A percentile compares a stretch with the other conserved stretches of the same genome.
Conservation (phyloP, 1,140 invertebrate species). For the Rhopalosiphum maidis region DNA sequence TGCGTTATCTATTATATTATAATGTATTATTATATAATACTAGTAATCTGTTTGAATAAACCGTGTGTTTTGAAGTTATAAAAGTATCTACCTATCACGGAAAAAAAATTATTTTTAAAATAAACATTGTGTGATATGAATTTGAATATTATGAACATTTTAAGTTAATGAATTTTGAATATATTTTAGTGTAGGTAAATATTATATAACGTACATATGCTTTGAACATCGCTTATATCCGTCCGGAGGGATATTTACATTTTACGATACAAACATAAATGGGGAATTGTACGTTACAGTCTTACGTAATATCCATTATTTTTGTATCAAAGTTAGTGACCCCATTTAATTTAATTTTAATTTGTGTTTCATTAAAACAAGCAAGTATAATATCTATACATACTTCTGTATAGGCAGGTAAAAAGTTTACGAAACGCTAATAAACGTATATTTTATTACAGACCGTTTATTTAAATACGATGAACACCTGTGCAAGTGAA, state of each 20-base stretch:
- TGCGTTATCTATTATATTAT: neutral
- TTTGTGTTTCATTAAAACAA: neutral
- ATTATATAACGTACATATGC: neutral
- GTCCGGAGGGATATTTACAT: neutral
- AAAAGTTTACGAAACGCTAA: neutral
- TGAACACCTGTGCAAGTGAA: neutral
- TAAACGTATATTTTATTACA: neutral
- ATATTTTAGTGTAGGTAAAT: neutral
- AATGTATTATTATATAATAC: neutral
- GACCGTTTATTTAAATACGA: neutral
- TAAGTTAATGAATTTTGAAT: neutral
- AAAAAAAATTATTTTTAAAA: constrained; percentile 3
- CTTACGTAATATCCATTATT: constrained; percentile 2
- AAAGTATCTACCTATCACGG: neutral
- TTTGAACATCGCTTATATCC: neutral
- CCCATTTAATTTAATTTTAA: neutral
- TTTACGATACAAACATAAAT: neutral
- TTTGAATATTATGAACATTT: constrained; percentile 27
- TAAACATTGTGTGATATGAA: neutral
- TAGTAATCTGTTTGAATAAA: neutral
- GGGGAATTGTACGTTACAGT: neutral
- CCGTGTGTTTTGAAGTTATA: neutral
- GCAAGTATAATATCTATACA: neutral
- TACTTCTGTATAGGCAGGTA: neutral
- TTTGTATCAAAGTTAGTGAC: neutral